Base-by-base conservation (phyloP, 2,113 vertebrate genomes). In the Petromus typicus region DNA sequence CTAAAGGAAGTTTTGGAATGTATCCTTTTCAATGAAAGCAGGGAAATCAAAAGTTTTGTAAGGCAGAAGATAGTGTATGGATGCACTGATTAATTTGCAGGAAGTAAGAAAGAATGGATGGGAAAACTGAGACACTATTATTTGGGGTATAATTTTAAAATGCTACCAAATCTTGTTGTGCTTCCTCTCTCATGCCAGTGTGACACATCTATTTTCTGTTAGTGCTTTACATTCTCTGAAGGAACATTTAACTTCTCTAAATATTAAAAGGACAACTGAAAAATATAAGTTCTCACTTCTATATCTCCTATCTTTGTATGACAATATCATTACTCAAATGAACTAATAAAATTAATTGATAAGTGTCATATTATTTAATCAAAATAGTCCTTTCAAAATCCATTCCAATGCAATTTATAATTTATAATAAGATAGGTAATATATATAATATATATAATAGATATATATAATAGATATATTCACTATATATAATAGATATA, bases 401-500 rank as follows among this genome's bases (percentile, higher is more conserved):
- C 80, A 95, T 66, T 93, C 92, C 80, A 94, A 91, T 94, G n/a
- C 48, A 95, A 69, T 63, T 86, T 98, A 32, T 92, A 95, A 92
- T 97, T 97, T 56, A n/a, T 67, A 67, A 93, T 69, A 87, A 97
- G 48, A 93, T 84, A 97, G 96, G 97, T 7, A 98, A 95, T 98
- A 8, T 71, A 93, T 69, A 87, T n/a, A n/a, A n/a, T n/a, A n/a
- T n/a, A n/a, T n/a, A n/a, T n/a, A n/a, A n/a, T n/a, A n/a, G n/a
- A n/a, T n/a, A n/a, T n/a, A n/a, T n/a, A n/a, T n/a, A n/a, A n/a
- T n/a, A n/a, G n/a, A n/a, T n/a, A n/a, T n/a, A n/a, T n/a, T n/a
- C n/a, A n/a, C n/a, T n/a, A n/a, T n/a, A n/a, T n/a, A n/a, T n/a
- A n/a, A n/a, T n/a, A n/a, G n/a, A n/a, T n/a, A n/a, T n/a, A n/a